Percentiles rank a stretch among this genome's conserved stretches.
Evolutionary conservation across 2,888 invertebrate species (phyloP).

Genomic region (Drosophila leonis): DNA sequence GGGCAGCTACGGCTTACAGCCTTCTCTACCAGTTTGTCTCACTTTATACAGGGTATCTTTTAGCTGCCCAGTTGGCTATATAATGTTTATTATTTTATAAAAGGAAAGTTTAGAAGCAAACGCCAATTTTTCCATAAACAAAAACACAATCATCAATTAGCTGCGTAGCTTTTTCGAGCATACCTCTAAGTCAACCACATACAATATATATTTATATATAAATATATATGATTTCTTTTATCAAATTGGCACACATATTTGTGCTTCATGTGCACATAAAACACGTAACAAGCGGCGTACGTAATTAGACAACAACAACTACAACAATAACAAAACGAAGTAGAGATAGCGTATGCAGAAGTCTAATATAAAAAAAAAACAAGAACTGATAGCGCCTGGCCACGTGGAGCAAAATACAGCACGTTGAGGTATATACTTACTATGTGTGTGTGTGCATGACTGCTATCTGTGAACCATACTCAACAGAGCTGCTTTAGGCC

Average conservation of each 20-base stretch:
- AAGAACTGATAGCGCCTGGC: slow-evolving; percentile 32
- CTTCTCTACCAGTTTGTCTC: not conserved
- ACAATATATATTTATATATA: not conserved
- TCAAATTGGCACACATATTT: slow-evolving; percentile 74
- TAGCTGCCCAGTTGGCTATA: not conserved
- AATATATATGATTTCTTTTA: slow-evolving; percentile 34
- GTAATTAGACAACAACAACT: slow-evolving; percentile 49
- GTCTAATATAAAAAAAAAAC: slow-evolving; percentile 10
- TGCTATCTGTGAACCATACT: slow-evolving; percentile 29
- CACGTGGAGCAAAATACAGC: slow-evolving; percentile 39
- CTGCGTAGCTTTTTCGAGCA: not conserved
- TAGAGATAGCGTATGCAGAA: slow-evolving; percentile 28
- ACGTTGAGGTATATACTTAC: not conserved
- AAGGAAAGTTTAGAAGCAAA: not conserved
- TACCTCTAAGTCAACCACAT: not conserved
- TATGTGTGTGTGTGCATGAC: not conserved
- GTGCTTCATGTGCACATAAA: slow-evolving; percentile 7
- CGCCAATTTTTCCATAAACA: not conserved
- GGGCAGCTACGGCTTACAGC: not conserved
- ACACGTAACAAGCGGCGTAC: slow-evolving; percentile 9
- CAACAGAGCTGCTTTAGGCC: slow-evolving; percentile 40
- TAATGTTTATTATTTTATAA: not conserved
- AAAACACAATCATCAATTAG: slow-evolving; percentile 8
- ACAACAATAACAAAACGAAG: slow-evolving; percentile 2
- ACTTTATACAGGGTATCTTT: not conserved